Evolutionary conservation across 2,113 vertebrate genomes (phyloP).

Genomic region (Megaceryle maxima): DNA sequence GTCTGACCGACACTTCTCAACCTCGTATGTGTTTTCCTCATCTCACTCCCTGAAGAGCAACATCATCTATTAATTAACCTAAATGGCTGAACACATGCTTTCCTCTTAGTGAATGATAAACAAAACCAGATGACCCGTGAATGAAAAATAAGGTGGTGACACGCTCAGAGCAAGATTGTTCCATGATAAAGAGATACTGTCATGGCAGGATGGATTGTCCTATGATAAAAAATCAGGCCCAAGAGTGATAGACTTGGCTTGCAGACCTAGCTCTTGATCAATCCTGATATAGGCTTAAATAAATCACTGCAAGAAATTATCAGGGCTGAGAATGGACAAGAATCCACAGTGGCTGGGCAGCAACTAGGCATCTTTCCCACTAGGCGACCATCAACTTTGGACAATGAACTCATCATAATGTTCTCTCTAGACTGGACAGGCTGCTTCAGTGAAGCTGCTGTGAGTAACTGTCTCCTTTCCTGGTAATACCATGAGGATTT

Average conservation of each 20-base stretch:
- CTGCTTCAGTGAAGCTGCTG: not conserved
- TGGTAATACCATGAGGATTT: not conserved
- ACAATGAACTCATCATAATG: too few species aligned
- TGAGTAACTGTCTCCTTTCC: not conserved
- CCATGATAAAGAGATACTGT: not conserved
- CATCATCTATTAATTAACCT: not conserved
- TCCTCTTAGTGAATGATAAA: not conserved
- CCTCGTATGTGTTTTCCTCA: not conserved
- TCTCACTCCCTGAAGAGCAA: not conserved
- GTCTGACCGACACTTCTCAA: not conserved
- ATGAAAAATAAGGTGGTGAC: not conserved
- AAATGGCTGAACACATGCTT: not conserved
- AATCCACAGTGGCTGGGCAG: not conserved
- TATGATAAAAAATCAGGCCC: not conserved
- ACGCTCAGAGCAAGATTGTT: not conserved
- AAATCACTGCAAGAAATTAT: not conserved
- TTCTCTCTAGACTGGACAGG: not conserved
- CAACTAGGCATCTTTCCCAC: not conserved
- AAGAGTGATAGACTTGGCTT: not conserved
- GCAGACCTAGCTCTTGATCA: not conserved
- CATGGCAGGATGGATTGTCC: not conserved
- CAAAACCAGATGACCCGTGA: not conserved
- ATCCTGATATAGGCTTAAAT: not conserved
- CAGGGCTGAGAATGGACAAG: not conserved
- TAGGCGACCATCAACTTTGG: not conserved